A percentile compares a stretch with the other conserved stretches of the same genome.
Evolutionary conservation across 2,888 invertebrate genomes (phyloP).

Genomic region (Bimastos eiseni): DNA sequence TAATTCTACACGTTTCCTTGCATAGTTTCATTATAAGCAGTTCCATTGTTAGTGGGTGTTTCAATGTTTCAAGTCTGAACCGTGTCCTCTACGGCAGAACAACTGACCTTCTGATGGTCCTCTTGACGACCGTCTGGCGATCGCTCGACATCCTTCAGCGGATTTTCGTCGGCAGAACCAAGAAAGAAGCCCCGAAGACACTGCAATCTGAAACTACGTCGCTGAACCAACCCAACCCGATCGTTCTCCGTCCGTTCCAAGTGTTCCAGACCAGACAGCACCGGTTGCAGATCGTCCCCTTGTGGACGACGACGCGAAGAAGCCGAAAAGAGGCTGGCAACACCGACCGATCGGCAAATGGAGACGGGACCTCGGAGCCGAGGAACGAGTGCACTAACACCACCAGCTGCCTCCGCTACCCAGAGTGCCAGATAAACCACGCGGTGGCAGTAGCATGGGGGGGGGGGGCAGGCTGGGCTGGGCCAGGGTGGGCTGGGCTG

Average conservation of each 20-base stretch:
- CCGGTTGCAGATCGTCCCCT: neutral
- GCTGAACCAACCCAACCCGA: neutral
- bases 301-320: neutral
- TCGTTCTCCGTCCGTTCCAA: neutral
- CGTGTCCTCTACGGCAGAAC: neutral
- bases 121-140: constrained; percentile 31
- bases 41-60: neutral
- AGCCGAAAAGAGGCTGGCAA: neutral
- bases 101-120: constrained; percentile 33
- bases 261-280: neutral
- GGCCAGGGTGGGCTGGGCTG: too few species aligned
- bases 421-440: neutral
- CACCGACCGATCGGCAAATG: neutral
- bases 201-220: neutral
- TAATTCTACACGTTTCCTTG: too few species aligned
- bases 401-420: neutral
- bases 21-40: neutral
- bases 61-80: too few species aligned
- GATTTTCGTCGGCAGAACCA: neutral
- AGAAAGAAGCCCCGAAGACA: neutral
- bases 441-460: neutral
- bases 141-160: constrained; percentile 33
- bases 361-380: neutral
- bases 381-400: neutral
- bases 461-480: neutral